phyloP scores from a whole-genome alignment of 2,888 invertebrate species.

The Pachydiplax longipennis region DNA sequence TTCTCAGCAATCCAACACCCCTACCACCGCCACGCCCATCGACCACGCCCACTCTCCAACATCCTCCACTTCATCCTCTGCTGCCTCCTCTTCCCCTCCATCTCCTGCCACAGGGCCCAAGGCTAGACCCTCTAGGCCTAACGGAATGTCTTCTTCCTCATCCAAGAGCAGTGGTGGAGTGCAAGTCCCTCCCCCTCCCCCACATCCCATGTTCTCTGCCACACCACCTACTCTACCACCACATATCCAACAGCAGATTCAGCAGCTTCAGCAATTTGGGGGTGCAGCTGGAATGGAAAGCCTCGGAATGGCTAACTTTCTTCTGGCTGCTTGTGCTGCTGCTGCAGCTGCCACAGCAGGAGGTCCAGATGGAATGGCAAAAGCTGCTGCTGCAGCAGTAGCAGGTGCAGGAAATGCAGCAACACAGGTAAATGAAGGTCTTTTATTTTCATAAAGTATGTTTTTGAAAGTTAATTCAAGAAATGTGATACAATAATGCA shows the following conservation, averaged over 20 bases:
- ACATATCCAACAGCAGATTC: slow-evolving; percentile 65
- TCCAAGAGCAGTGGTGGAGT: neutral
- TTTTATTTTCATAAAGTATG: neutral
- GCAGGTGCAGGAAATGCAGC: slow-evolving; percentile 22
- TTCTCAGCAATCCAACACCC: neutral
- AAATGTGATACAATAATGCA: too few relatives aligned
- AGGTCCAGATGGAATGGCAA: slow-evolving; percentile 46
- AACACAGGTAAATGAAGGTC: neutral
- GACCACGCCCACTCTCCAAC: slow-evolving; percentile 56
- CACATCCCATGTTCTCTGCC: slow-evolving; percentile 58
- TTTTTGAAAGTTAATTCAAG: too few relatives aligned
- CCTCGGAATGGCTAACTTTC: slow-evolving; percentile 49
- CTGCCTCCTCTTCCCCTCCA: slow-evolving; percentile 53
- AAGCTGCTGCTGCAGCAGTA: slow-evolving; percentile 46
- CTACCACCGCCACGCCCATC: slow-evolving; percentile 3
- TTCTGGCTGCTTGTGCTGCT: slow-evolving; percentile 49
- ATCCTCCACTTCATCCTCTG: slow-evolving; percentile 48
- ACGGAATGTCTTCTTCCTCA: slow-evolving; percentile 14
- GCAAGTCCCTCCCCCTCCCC: slow-evolving; percentile 59
- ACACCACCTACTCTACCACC: slow-evolving; percentile 63
- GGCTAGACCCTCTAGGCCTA: neutral
- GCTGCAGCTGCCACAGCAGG: slow-evolving; percentile 48
- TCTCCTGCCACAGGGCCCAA: slow-evolving; percentile 52
- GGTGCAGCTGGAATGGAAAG: slow-evolving; percentile 47
- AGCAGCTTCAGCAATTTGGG: slow-evolving; percentile 48